Evolutionary conservation across 2,797 vertebrate genomes (phyloP), one percentile per base, ranked within the genome.

Genomic region (Pipistrellus pipistrellus): DNA sequence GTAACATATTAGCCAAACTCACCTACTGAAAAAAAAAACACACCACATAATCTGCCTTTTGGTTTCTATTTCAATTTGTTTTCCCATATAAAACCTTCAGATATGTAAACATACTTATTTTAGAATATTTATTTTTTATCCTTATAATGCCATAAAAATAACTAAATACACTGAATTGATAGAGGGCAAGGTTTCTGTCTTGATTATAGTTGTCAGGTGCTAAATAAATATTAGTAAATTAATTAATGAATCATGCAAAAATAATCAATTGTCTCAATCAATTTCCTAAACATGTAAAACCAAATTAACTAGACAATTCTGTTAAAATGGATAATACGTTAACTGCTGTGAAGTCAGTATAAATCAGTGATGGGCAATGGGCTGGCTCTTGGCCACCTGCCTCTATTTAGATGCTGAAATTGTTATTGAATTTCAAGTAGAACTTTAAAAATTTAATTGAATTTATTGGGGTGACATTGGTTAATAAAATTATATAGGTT

Each of bases 211-310:
- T 87, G 18, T 59, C 48, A 83, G 18, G 18, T 44, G 12, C 38
- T 78, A 87, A 90, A 90, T 96, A 83, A 94, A 75, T 90, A 93
- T 83, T 68, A 83, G 86, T 46, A 11, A 32, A 59, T 84, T 77
- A 90, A 90, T 94, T 87, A 87, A 83, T 73, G 27, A 38, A 73
- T 71, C 17, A 82, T 72, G 83, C 18, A 78, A 82, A 91, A 92
- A 68, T 87, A 90, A 83, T 46, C 59, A 68, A 87, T 78, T 86
- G 27, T 81, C n/a, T 72, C 44, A 78, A 82, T 69, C n/a, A 78
- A 87, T 92, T 77, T 14, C 69, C 55, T 92, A 62, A 92, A 82
- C 9, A 57, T 90, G 85, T 82, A 86, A 76, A 89, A 23, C 46
- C 48, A 96, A 93, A 75, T 84, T 90, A 88, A 38, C 23, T 80